phyloP scores from a whole-genome alignment of 2,797 vertebrate genomes.

The Simalia tracyae region DNA sequence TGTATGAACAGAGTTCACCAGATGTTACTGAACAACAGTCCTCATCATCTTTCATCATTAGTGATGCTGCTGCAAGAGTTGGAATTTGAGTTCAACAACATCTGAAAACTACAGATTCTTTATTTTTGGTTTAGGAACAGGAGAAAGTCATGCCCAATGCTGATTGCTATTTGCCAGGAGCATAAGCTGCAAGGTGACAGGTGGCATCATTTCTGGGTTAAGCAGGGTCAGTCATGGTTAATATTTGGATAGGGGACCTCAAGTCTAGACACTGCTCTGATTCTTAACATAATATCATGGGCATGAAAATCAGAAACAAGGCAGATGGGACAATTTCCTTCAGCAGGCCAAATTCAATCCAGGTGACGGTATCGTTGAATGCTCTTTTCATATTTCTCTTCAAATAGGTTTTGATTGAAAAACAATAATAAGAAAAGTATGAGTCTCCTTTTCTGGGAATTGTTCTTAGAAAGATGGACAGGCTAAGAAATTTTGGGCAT shows the following conservation, averaged over 20 bases:
- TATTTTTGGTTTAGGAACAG: not conserved
- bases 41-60: not conserved
- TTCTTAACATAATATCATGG: not conserved
- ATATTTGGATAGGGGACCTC: not conserved
- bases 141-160: not conserved
- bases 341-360: constrained; percentile 6
- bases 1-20: not conserved
- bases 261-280: not conserved
- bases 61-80: not conserved
- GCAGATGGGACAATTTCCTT: not conserved
- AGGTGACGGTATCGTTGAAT: constrained; percentile 13
- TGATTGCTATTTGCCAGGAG: not conserved
- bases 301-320: not conserved
- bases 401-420: not conserved
- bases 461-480: constrained; percentile 26
- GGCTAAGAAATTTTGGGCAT: not conserved
- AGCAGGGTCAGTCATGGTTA: not conserved
- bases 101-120: not conserved
- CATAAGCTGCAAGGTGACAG: not conserved
- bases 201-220: not conserved
- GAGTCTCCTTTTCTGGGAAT: not conserved
- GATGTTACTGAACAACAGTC: not conserved
- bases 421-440: constrained; percentile 6
- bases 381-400: not conserved
- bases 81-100: not conserved